Percentiles rank a stretch among this genome's conserved stretches.
Conservation (phyloP, 2,113 vertebrate genomes). For the Pseudorasbora parva region DNA sequence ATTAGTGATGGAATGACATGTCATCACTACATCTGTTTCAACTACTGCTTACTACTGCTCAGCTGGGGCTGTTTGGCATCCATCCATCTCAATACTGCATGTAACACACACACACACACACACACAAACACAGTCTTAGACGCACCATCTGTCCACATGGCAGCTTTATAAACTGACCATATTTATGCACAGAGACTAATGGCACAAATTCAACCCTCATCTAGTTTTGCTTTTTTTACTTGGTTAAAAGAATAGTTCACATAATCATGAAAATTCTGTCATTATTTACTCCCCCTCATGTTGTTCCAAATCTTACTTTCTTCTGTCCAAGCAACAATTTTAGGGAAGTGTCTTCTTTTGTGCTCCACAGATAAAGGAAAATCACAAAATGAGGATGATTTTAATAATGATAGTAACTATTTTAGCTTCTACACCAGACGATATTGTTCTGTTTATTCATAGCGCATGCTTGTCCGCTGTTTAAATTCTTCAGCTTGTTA, state of each 20-base stretch:
- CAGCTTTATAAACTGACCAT: conserved; percentile 25
- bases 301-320: background rate
- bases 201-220: background rate
- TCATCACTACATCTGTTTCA: conserved; percentile 62
- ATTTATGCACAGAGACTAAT: conserved; percentile 34
- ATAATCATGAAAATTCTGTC: background rate
- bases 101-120: conserved; percentile 29
- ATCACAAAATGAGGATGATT: background rate
- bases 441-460: too few relatives aligned
- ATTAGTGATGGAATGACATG: conserved; percentile 62
- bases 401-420: too few relatives aligned
- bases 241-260: background rate
- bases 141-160: conserved; percentile 6
- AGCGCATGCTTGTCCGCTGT: too few relatives aligned
- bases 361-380: background rate
- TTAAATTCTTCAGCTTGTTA: too few relatives aligned
- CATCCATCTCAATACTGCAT: conserved; percentile 57
- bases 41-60: conserved; percentile 57
- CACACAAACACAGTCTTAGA: conserved; percentile 41
- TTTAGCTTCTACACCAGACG: too few relatives aligned
- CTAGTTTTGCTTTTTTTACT: background rate
- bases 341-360: background rate
- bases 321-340: background rate
- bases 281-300: background rate
- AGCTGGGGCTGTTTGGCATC: conserved; percentile 67